phyloP scores from a whole-genome alignment of 2,888 invertebrate genomes.

The Gari tellinella region DNA sequence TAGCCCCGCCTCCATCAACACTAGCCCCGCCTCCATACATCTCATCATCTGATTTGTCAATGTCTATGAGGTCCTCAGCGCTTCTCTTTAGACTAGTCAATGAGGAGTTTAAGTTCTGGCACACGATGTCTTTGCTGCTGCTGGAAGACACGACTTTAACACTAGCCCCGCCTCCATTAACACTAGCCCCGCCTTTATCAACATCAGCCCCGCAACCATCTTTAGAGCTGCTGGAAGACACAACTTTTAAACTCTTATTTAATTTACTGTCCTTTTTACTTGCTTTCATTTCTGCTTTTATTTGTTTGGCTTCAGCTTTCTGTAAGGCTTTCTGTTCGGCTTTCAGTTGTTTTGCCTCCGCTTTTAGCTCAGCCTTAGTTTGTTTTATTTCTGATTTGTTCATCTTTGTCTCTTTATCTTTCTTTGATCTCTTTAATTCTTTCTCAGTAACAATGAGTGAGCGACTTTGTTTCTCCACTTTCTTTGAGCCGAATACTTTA shows the following conservation, averaged over 20 bases:
- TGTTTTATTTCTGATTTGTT: slow-evolving; percentile 49
- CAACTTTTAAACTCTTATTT: too few species aligned
- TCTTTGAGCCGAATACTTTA: slow-evolving; percentile 56
- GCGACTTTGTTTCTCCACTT: slow-evolving; percentile 24
- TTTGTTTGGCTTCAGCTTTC: slow-evolving; percentile 38
- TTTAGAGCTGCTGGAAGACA: too few species aligned
- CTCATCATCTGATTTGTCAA: slow-evolving; percentile 54
- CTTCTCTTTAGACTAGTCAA: slow-evolving; percentile 56
- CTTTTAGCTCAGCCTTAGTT: slow-evolving; percentile 33
- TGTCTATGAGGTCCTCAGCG: slow-evolving; percentile 56
- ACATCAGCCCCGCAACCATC: slow-evolving; percentile 7
- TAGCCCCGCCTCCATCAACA: too few species aligned
- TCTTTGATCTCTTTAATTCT: slow-evolving; percentile 23
- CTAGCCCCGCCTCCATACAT: too few species aligned
- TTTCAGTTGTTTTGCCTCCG: slow-evolving; percentile 38
- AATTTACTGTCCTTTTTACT: slow-evolving; percentile 37
- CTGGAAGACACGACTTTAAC: slow-evolving; percentile 1
- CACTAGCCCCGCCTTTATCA: slow-evolving; percentile 31
- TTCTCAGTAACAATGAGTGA: slow-evolving; percentile 29
- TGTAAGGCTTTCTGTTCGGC: slow-evolving; percentile 42
- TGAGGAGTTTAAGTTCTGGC: slow-evolving; percentile 41
- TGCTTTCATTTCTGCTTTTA: slow-evolving; percentile 40
- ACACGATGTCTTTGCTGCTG: slow-evolving; percentile 11
- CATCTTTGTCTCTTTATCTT: slow-evolving; percentile 40
- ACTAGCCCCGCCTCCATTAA: too few species aligned